Evolutionary conservation across 2,888 invertebrate genomes (phyloP).

Genomic region (Kryphioiulus occultus): DNA sequence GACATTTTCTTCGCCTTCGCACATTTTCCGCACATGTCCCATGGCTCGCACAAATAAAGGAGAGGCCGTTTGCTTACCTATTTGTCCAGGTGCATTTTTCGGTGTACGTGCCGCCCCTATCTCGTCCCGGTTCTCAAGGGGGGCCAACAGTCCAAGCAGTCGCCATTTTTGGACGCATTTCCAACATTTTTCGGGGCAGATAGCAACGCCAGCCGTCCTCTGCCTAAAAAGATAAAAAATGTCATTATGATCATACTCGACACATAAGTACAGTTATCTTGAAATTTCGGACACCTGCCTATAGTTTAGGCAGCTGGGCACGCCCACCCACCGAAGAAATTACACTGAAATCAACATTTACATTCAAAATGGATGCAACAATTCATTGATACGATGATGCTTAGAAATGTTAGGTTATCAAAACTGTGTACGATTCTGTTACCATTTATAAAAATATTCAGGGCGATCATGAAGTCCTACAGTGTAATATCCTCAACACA

Average conservation of each 20-base stretch:
- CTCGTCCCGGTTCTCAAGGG: background rate
- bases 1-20: background rate
- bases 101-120: slow-evolving; percentile 12
- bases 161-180: background rate
- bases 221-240: background rate
- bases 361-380: too few species aligned
- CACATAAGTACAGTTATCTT: background rate
- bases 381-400: too few species aligned
- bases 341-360: too few species aligned
- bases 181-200: background rate
- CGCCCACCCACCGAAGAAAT: background rate
- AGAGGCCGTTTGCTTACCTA: slow-evolving; percentile 23
- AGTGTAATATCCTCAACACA: too few species aligned
- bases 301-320: background rate
- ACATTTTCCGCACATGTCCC: background rate
- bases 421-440: too few species aligned
- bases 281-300: background rate
- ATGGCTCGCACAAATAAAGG: slow-evolving; percentile 23
- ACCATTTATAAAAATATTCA: too few species aligned
- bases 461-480: too few species aligned
- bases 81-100: slow-evolving; percentile 10
- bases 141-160: background rate
- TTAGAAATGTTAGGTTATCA: too few species aligned
- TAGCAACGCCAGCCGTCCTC: background rate
- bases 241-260: too few species aligned